Percentiles rank a stretch among this genome's conserved stretches.
Conservation (phyloP, 2,113 vertebrate genomes). For the Heptranchias perlo region DNA sequence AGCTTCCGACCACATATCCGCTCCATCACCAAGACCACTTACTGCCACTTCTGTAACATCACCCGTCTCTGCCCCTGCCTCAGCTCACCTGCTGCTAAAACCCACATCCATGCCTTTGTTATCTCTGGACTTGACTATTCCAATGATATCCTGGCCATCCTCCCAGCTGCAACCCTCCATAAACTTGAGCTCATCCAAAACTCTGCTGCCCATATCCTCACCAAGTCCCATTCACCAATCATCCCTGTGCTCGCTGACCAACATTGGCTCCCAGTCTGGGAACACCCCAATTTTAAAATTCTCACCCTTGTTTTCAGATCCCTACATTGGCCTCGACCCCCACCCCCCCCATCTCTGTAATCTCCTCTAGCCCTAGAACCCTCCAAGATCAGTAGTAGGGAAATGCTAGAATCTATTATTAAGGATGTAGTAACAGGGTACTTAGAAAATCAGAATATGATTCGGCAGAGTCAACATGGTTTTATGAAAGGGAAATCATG, state of each 20-base stretch:
- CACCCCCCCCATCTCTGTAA: no score
- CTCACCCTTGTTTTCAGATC: background rate
- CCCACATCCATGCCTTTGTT: background rate
- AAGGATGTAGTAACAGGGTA: no score
- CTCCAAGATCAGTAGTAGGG: no score
- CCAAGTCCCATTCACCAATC: background rate
- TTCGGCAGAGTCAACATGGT: no score
- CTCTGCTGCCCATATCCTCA: background rate
- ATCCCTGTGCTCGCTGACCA: background rate
- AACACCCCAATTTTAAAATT: background rate
- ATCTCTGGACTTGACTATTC: no score
- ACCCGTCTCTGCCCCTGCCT: no score
- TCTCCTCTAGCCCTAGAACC: no score
- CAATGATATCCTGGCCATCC: background rate
- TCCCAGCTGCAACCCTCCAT: background rate
- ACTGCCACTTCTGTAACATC: background rate
- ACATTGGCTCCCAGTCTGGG: background rate
- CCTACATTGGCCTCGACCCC: no score
- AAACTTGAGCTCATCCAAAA: background rate
- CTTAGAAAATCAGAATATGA: no score
- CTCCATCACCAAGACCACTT: background rate
- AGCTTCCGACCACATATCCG: background rate
- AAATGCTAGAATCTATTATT: no score
- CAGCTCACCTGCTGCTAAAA: background rate
- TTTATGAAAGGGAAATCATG: no score